Base-by-base conservation (phyloP, 2,113 vertebrate species). In the Chaetops frenatus region DNA sequence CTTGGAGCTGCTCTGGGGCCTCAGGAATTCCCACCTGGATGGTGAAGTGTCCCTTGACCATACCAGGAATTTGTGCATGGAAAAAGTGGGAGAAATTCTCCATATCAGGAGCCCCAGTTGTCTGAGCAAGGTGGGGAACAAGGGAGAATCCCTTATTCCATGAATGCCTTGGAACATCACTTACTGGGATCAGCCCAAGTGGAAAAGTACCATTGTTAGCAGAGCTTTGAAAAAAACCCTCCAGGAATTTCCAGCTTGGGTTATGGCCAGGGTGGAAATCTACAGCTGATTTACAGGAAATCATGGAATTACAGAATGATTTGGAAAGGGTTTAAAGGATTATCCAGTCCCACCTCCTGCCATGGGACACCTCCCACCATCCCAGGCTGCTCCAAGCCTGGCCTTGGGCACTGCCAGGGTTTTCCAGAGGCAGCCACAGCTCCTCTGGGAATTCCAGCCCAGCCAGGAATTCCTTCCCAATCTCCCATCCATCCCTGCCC, bases 31-130 rank as follows among this genome's bases (percentile, higher is more conserved):
- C 86, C 35, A 29, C 8, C 12, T 12, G 85, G 56, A 21, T 47
- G 40, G 3, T 2, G 12, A 62, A 54, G 2, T 44, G 54, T 13
- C 28, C 73, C 47, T 48, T 35, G 40, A 28, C 53, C 25, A 33
- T 2, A 11, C 6, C 62, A 45, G 56, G 54, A 47, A 20, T 8
- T n/a, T 12, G 12, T 21, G 23, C 6, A 3, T 16, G 40, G 48
- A 25, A 62, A 40, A 71, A 1, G 2, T 35, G 24, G 21, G 19
- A 40, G 20, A n/a, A 73, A 18, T 61, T 17, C 10, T n/a, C 40
- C 28, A 5, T 4, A 1, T 2, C 13, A 25, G 24, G 48, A 18
- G 14, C 11, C 14, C 28, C n/a, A n/a, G 5, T 0, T 70, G 12
- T 23, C 38, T 38, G 11, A 38, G 28, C 4, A 10, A 40, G 56